These are phyloP conservation scores for Cyanoliseus patagonus DNA, from an alignment of 2,113 vertebrate genomes.

Conservation along the genomic window DNA sequence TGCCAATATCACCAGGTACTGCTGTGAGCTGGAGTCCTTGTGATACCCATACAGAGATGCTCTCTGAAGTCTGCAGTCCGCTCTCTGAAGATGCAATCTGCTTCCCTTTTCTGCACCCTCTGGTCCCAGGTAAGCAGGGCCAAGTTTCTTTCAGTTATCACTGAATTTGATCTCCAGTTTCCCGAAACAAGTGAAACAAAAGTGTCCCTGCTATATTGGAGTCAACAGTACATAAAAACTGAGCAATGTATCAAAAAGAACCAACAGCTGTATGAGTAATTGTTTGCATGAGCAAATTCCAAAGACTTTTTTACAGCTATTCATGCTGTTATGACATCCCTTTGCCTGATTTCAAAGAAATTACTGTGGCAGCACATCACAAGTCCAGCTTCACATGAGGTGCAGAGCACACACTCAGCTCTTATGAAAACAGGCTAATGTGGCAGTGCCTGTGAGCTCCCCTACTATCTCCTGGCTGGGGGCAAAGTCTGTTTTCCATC, in stretches of 20 bases:
- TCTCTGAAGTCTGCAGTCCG: background rate
- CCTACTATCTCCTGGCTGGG: no score
- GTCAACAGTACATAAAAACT: background rate
- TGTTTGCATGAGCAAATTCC: background rate
- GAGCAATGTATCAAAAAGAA: background rate
- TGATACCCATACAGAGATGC: background rate
- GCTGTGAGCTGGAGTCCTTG: background rate
- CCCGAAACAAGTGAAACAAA: background rate
- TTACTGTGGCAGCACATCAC: background rate
- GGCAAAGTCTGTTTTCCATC: background rate
- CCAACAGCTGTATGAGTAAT: background rate
- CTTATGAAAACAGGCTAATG: background rate
- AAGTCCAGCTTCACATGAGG: background rate
- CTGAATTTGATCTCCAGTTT: background rate
- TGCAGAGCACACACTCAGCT: background rate
- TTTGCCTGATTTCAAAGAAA: background rate
- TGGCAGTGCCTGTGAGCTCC: background rate
- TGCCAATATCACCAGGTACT: background rate
- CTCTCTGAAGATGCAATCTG: background rate
- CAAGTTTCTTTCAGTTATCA: background rate
- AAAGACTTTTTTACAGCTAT: background rate
- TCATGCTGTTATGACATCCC: background rate
- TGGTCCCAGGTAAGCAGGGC: background rate
- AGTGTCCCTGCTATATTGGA: background rate
- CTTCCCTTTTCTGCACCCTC: background rate